Evolutionary conservation across 2,797 vertebrate species (phyloP).

Genomic region (Urophycis tenuis): DNA sequence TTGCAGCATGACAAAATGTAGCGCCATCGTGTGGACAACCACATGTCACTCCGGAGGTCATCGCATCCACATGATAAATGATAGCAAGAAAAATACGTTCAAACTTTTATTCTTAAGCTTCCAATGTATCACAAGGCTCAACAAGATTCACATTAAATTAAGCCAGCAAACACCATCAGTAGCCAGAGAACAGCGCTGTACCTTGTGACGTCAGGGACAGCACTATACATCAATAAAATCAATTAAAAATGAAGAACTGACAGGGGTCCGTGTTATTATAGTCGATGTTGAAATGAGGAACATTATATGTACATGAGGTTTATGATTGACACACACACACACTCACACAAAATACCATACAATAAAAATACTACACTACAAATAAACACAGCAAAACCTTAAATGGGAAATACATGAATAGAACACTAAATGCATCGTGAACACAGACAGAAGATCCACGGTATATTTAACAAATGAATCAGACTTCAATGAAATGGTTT

Average conservation of each 20-base stretch:
- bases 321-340: conserved; percentile 14
- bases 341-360: too few relatives aligned
- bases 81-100: neutral
- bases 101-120: neutral
- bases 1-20: neutral
- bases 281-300: neutral
- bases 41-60: neutral
- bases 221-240: conserved; percentile 9
- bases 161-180: neutral
- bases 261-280: conserved; percentile 10
- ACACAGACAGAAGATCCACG: conserved; percentile 14
- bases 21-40: neutral
- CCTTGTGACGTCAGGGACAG: conserved; percentile 4
- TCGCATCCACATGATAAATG: neutral
- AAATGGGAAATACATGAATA: neutral
- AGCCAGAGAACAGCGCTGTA: neutral
- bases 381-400: neutral
- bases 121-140: neutral
- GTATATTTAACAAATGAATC: neutral
- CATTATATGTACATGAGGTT: conserved; percentile 33
- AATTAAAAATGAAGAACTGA: neutral
- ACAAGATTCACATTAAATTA: neutral
- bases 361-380: neutral
- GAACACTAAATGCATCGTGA: conserved; percentile 24
- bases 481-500: neutral